Conservation (phyloP, 2,113 vertebrate genomes). For the Lonchura striata region DNA sequence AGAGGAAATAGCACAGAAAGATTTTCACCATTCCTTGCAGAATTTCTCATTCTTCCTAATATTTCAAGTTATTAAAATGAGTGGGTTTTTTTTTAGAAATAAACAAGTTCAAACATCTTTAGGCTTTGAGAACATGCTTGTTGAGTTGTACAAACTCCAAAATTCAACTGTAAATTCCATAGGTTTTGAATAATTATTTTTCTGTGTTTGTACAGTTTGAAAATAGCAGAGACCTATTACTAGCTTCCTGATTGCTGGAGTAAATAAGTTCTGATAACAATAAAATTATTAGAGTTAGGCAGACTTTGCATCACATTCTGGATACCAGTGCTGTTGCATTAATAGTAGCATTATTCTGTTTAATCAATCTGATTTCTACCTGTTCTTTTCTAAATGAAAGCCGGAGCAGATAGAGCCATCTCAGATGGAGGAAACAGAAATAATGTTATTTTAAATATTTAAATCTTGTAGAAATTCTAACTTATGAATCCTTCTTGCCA, state of each 20-base stretch:
- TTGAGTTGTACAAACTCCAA: background rate
- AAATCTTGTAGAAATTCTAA: background rate
- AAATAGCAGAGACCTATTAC: background rate
- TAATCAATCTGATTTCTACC: background rate
- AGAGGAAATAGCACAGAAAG: background rate
- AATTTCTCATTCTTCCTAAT: background rate
- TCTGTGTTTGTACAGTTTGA: background rate
- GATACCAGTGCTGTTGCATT: background rate
- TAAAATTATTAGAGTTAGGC: background rate
- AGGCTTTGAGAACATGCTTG: background rate
- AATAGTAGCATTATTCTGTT: background rate
- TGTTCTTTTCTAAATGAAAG: background rate
- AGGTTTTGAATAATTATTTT: background rate
- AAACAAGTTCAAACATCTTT: background rate
- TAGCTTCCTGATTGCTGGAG: background rate
- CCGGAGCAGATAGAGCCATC: background rate
- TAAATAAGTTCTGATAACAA: background rate
- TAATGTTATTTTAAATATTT: background rate
- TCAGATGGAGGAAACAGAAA: background rate
- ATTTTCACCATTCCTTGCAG: background rate
- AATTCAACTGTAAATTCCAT: background rate
- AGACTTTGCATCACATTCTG: background rate
- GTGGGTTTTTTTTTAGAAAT: background rate
- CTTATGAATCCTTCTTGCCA: background rate
- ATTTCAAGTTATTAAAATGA: background rate